phyloP scores from a whole-genome alignment of 2,797 vertebrate species.

The Ctenochaetus hawaiiensis region DNA sequence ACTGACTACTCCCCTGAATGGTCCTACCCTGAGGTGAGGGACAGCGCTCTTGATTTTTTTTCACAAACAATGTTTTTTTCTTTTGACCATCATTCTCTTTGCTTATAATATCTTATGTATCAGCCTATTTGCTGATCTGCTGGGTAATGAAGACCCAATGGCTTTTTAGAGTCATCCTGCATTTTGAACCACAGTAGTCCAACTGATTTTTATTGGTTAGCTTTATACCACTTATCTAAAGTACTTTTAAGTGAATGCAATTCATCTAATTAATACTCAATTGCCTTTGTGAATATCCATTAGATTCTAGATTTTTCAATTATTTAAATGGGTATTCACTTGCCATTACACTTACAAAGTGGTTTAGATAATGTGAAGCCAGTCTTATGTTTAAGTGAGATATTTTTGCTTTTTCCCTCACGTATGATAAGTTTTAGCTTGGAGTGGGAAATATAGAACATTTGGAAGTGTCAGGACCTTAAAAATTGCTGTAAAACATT shows the following conservation, averaged over 20 bases:
- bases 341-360: neutral
- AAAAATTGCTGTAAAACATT: neutral
- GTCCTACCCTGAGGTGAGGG: constrained; percentile 98
- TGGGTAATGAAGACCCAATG: too few relatives aligned
- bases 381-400: neutral
- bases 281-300: neutral
- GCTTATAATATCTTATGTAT: neutral
- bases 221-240: too few relatives aligned
- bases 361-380: neutral
- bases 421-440: neutral
- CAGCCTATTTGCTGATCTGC: neutral
- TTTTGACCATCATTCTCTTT: neutral
- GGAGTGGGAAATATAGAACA: neutral
- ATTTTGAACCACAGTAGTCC: too few relatives aligned
- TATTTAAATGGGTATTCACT: neutral
- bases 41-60: neutral
- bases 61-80: neutral
- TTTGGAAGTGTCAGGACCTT: neutral
- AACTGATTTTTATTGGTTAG: too few relatives aligned
- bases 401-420: neutral
- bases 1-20: constrained; percentile 99
- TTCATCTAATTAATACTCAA: neutral
- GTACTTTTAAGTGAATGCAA: neutral
- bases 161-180: too few relatives aligned
- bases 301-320: neutral